These are phyloP conservation scores for Ceramica pisi DNA, from an alignment of 2,888 invertebrate genomes.

Conservation along the genomic window DNA sequence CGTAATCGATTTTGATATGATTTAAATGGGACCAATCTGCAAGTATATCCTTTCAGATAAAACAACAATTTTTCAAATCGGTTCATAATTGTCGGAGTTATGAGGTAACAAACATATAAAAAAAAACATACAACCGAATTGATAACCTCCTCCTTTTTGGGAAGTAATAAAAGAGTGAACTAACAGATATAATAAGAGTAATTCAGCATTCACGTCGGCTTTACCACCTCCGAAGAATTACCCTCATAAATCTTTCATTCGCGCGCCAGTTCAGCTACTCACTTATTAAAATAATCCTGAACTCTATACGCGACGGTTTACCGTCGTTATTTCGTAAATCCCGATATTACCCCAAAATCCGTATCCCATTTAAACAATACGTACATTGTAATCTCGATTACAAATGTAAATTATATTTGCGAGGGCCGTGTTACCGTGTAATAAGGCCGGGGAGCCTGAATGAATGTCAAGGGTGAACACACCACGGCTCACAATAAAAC, in stretches of 20 bases:
- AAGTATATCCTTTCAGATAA: too few relatives aligned
- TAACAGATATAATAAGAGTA: slow-evolving; percentile 70
- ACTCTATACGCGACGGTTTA: slow-evolving; percentile 67
- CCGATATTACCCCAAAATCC: slow-evolving; percentile 62
- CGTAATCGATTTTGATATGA: too few relatives aligned
- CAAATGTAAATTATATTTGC: slow-evolving; percentile 74
- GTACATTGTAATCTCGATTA: slow-evolving; percentile 68
- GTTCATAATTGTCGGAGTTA: too few relatives aligned
- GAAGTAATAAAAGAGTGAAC: slow-evolving; percentile 66
- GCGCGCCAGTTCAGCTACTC: slow-evolving; percentile 61
- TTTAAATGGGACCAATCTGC: too few relatives aligned
- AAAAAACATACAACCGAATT: too few relatives aligned
- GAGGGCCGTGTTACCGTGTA: slow-evolving; percentile 61
- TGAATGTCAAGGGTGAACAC: slow-evolving; percentile 74
- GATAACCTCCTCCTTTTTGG: too few relatives aligned
- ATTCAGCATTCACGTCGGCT: slow-evolving; percentile 66
- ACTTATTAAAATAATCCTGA: slow-evolving; percentile 67
- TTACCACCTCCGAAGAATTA: slow-evolving; percentile 72
- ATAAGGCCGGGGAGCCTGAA: slow-evolving; percentile 57
- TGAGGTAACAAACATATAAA: too few relatives aligned
- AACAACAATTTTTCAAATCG: too few relatives aligned
- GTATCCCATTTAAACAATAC: slow-evolving; percentile 71
- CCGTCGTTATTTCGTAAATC: slow-evolving; percentile 68
- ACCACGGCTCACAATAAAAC: slow-evolving; percentile 67
- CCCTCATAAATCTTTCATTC: slow-evolving; percentile 75